Conservation (phyloP, 2,888 invertebrate genomes). For the Drosophila meridionalis region DNA sequence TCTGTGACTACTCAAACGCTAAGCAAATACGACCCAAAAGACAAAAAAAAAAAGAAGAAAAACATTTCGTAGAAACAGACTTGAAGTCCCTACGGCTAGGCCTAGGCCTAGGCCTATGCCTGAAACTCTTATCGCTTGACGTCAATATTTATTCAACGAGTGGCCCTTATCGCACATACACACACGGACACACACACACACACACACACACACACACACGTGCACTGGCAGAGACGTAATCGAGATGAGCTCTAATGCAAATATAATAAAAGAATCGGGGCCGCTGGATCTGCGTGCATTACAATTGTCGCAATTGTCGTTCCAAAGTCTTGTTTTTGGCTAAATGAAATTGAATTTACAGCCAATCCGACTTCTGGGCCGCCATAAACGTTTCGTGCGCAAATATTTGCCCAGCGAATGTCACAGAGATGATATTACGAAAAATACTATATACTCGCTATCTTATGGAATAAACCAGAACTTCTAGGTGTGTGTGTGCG, state of each 20-base stretch:
- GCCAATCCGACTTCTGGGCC: constrained; percentile 28
- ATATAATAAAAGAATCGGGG: constrained; percentile 56
- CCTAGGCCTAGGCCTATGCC: neutral
- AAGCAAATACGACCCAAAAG: constrained; percentile 38
- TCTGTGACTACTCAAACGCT: constrained; percentile 1
- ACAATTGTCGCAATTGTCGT: constrained; percentile 41
- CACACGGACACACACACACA: neutral
- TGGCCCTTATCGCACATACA: constrained; percentile 31
- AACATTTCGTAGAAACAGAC: constrained; percentile 9
- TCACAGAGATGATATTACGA: constrained; percentile 14
- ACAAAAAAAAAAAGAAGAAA: constrained; percentile 19
- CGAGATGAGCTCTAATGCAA: constrained; percentile 39
- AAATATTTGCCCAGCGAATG: constrained; percentile 52
- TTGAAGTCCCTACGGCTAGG: constrained; percentile 3
- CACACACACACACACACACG: neutral
- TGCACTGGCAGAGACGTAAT: constrained; percentile 9
- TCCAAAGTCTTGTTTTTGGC: constrained; percentile 38
- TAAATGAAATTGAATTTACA: constrained; percentile 32
- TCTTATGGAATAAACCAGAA: constrained; percentile 7
- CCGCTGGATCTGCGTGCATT: constrained; percentile 15
- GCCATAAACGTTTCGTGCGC: constrained; percentile 31
- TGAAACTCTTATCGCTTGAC: constrained; percentile 45
- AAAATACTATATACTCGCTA: neutral
- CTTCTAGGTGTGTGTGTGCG: neutral
- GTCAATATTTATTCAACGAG: constrained; percentile 51